A percentile compares a stretch with the other conserved stretches of the same genome.
These are phyloP conservation scores for Diceros bicornis DNA, from an alignment of 2,797 vertebrate genomes.

Conservation along the genomic window DNA sequence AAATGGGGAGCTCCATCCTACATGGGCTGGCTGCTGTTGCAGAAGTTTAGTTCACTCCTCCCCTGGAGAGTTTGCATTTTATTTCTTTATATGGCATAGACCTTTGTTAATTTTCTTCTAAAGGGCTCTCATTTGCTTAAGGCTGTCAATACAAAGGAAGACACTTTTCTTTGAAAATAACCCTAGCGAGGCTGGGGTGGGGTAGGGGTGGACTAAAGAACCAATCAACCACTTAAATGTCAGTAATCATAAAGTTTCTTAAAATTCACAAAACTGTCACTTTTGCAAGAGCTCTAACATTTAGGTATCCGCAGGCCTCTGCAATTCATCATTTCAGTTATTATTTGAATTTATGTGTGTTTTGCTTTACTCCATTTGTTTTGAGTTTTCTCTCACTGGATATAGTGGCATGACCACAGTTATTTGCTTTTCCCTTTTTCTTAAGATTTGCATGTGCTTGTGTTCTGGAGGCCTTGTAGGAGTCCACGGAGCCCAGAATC, in stretches of 20 bases:
- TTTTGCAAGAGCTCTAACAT: neutral
- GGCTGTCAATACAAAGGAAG: conserved; percentile 36
- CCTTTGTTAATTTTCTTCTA: neutral
- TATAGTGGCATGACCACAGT: conserved; percentile 65
- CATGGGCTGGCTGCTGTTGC: conserved; percentile 38
- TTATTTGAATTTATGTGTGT: conserved; percentile 74
- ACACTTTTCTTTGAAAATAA: conserved; percentile 70
- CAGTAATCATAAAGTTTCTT: neutral
- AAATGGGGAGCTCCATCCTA: neutral
- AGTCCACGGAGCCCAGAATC: conserved; percentile 43
- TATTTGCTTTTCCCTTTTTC: conserved; percentile 83
- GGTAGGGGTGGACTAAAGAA: neutral
- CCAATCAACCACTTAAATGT: neutral
- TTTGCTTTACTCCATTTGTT: conserved; percentile 82
- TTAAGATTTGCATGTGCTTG: conserved; percentile 70
- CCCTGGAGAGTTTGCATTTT: neutral
- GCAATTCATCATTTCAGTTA: neutral
- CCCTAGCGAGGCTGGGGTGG: neutral
- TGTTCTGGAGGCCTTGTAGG: conserved; percentile 78
- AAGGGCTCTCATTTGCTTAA: neutral
- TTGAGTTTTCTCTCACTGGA: conserved; percentile 86
- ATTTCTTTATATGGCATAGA: neutral
- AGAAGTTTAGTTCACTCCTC: conserved; percentile 14
- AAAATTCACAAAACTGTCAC: neutral
- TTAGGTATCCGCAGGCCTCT: neutral